A percentile compares a stretch with the other conserved stretches of the same genome.
phyloP scores from a whole-genome alignment of 1,140 invertebrate genomes.

The Drosophila sulfurigaster region DNA sequence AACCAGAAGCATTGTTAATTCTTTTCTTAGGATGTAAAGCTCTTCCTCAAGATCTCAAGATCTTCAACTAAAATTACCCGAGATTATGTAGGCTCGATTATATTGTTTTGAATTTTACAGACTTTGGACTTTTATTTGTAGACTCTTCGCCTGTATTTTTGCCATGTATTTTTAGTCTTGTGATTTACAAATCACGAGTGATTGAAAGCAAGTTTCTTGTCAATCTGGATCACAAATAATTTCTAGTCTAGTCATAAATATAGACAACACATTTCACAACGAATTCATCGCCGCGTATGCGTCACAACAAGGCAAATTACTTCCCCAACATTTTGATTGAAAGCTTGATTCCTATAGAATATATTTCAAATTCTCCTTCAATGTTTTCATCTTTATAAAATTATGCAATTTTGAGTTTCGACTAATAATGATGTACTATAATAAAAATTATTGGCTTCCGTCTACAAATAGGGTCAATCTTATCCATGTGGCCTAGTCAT shows the following conservation, averaged over 20 bases:
- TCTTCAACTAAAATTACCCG: too few relatives aligned
- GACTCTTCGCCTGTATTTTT: neutral
- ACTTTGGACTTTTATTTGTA: neutral
- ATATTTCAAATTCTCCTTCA: neutral
- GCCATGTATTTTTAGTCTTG: neutral
- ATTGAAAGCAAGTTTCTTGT: conserved; percentile 4
- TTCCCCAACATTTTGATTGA: neutral
- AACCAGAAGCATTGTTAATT: neutral
- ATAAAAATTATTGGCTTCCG: neutral
- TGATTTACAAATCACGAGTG: conserved; percentile 3
- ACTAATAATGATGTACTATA: neutral
- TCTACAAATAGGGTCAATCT: neutral
- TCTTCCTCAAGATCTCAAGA: too few relatives aligned
- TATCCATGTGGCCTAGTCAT: conserved; percentile 9
- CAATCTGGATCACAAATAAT: conserved; percentile 1
- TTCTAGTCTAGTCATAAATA: neutral
- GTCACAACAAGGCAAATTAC: neutral
- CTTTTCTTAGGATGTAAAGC: too few relatives aligned
- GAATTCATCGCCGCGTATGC: neutral
- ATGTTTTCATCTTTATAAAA: neutral
- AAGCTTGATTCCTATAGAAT: neutral
- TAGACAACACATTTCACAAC: neutral
- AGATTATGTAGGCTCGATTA: too few relatives aligned
- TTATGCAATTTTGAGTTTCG: neutral
- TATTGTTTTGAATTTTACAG: neutral